Base-by-base conservation (phyloP, 2,113 vertebrate species). In the Gracilinanus agilis region DNA sequence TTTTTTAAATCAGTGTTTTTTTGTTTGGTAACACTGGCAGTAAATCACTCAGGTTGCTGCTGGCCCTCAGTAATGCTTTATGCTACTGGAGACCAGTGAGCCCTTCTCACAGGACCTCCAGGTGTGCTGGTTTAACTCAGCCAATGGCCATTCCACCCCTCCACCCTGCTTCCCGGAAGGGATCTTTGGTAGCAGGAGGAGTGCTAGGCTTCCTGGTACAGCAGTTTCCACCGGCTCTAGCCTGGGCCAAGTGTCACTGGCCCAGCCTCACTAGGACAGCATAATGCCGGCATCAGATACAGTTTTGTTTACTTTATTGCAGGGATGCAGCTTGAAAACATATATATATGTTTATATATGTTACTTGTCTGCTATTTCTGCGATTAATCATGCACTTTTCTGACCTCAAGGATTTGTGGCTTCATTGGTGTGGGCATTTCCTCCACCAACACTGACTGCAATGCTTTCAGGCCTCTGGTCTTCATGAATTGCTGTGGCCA, bases 181-280 rank as follows among this genome's bases (percentile, higher is more conserved):
- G 67, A 83, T 83, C n/a, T 23, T 23, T 83, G 67, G 67, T 83
- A 83, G 67, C 67, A 83, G 67, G 67, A 83, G 67, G 67, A 83
- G 67, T 83, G 67, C 67, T 83, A 83, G 67, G 67, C 67, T 83
- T 83, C 67, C 67, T 83, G 67, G 67, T 83, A 83, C 67, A 83
- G 67, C 67, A 83, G 67, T 83, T 83, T 83, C 67, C 67, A 83
- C 67, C 67, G 67, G 67, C 67, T 83, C 7, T 23, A 83, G 7
- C 19, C 67, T 83, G 67, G 67, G 67, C 67, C 67, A 40, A 83
- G n/a, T 83, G 3, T 83, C 67, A 40, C 67, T 83, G 67, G 67
- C 67, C 67, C 67, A 75, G 67, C 13, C 34, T 19, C 34, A 19
- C 67, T 75, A n/a, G 67, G 4, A 75, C 13, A 40, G 19, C 34